Evolutionary conservation across 2,113 vertebrate genomes (phyloP), one percentile per base, ranked within the genome.

Genomic region (Melanotaenia duboulayi): DNA sequence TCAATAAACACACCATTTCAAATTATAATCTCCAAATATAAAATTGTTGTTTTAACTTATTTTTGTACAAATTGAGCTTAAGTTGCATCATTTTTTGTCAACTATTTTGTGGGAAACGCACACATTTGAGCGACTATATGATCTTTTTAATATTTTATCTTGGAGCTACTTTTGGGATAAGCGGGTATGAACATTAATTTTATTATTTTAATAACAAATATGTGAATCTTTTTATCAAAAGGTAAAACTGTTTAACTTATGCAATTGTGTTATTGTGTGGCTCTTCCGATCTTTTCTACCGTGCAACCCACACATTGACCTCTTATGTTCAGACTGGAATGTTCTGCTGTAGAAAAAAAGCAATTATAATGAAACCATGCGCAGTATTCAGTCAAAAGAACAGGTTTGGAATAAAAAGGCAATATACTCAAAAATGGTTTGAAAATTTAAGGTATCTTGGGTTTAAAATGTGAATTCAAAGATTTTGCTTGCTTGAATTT

Each of bases 221-320:
- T 83, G 70, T 85, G 60, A 78, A 81, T 82, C 61, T 84, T 88
- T 86, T 81, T 35, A 35, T 35, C 4, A 71, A 79, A 80, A 86
- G 87, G 73, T 44, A 54, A 49, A 78, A 65, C 70, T 63, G 37
- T 81, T 68, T 23, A 54, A 54, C 17, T 44, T 48, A 42, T 46
- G 4, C 65, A 22, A 32, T n/a, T 67, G 25, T 70, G 56, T 77
- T 40, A 19, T 68, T 77, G 42, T 65, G 8, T 49, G 17, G 42
- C 14, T 75, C 35, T 12, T 65, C 11, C 20, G 5, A 49, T 48
- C 6, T 52, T 77, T 56, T 57, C 39, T 14, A n/a, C 58, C 20
- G 20, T 50, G n/a, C 35, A 73, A 65, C 24, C 7, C 50, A 52
- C 32, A 67, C 11, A 64, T 54, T 64, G 37, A 22, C 25, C 37